Conservation (phyloP, 2,888 invertebrate genomes). For the Hemicrepidius hirtus region DNA sequence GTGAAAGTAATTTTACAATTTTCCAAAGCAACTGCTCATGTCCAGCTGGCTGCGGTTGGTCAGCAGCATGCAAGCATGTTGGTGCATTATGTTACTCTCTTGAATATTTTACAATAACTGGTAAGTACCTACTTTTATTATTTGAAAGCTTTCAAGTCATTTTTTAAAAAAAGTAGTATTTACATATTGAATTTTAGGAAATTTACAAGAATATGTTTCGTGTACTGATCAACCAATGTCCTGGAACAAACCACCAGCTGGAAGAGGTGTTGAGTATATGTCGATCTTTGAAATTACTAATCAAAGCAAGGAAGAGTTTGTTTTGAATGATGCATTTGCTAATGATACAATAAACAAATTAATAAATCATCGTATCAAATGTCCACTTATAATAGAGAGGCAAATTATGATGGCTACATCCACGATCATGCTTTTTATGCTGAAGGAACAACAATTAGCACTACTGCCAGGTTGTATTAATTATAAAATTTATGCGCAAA, state of each 20-base stretch:
- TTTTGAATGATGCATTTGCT: neutral
- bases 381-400: neutral
- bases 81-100: conserved; percentile 28
- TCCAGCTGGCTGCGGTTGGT: no score
- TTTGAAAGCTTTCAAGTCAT: neutral
- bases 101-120: conserved; percentile 22
- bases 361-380: neutral
- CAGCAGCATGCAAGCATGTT: conserved; percentile 18
- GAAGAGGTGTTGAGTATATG: conserved; percentile 11
- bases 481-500: neutral
- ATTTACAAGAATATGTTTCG: conserved; percentile 8
- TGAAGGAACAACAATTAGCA: no score
- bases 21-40: no score
- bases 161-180: neutral
- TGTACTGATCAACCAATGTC: neutral
- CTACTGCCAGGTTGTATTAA: neutral
- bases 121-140: neutral
- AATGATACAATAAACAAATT: conserved; percentile 9
- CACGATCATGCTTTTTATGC: neutral
- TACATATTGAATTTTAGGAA: neutral
- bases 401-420: neutral
- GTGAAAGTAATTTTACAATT: no score
- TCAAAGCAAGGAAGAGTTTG: no score
- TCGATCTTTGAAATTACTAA: conserved; percentile 22
- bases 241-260: conserved; percentile 7